phyloP scores from a whole-genome alignment of 2,113 vertebrate species.

The Pygoscelis antarcticus region DNA sequence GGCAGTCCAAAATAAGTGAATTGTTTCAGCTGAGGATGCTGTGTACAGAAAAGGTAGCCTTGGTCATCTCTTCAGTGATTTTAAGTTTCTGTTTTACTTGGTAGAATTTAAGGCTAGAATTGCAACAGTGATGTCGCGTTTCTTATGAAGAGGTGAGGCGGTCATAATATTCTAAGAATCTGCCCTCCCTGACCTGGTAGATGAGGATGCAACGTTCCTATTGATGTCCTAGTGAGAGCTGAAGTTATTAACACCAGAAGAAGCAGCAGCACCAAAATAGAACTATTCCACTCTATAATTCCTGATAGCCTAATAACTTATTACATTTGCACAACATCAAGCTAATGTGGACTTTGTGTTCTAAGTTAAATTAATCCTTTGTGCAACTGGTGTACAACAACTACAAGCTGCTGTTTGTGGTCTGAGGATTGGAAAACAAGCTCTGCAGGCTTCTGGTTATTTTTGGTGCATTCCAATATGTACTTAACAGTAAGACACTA shows the following conservation, averaged over 20 bases:
- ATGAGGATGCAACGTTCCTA: background rate
- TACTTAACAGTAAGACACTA: background rate
- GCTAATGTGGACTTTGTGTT: background rate
- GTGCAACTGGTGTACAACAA: background rate
- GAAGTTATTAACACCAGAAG: background rate
- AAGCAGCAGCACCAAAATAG: background rate
- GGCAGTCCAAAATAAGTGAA: background rate
- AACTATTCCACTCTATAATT: background rate
- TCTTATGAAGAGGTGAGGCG: background rate
- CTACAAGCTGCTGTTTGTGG: background rate
- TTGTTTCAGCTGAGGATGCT: background rate
- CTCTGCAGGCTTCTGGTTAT: background rate
- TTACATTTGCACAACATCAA: background rate
- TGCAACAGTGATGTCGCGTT: background rate
- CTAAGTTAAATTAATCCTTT: slow-evolving; percentile 8
- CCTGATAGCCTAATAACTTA: background rate
- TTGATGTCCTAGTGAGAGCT: background rate
- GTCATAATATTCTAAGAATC: background rate
- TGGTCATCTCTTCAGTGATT: background rate
- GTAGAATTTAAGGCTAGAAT: background rate
- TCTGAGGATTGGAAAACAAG: background rate
- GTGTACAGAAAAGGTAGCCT: background rate
- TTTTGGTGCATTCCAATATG: background rate
- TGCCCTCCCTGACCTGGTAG: background rate
- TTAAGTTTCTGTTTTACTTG: background rate